Evolutionary conservation across 2,888 invertebrate genomes (phyloP), one percentile per base, ranked within the genome.

Genomic region (Cyrtodaria siliqua): DNA sequence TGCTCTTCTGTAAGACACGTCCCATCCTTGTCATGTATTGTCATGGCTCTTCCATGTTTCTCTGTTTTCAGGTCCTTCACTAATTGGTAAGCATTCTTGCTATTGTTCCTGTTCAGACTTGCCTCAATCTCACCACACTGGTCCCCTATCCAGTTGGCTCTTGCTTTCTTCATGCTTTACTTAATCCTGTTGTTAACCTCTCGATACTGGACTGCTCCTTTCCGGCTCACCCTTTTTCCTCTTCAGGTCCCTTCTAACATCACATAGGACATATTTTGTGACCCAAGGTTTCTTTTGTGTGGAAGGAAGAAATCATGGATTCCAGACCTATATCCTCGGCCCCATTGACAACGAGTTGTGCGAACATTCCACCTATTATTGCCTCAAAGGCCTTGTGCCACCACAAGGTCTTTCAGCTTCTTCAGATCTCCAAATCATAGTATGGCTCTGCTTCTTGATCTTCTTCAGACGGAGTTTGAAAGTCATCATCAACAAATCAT

Each of bases 1-100:
- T 59, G 44, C 44, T 47, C n/a, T n/a, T 72, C 67, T 40, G 67
- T 63, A 1, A 62, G 61, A 24, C 61, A 56, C 14, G 57, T 75
- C 16, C 55, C 75, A 14, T 9, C 14, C 38, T 63, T 64, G 60
- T 64, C 49, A 9, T 44, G 55, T 14, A 61, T 56, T 14, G 50
- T 49, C 24, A n/a, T 57, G 14, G 50, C 4, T 26, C 12, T 8
- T 16, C 23, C 50, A 23, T 68, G 68, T 23, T 33, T 52, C 2
- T 49, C n/a, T 2, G 3, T 64, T 4, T 59, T 72, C 1, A 59
- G 52, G 47, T 72, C 59, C 16, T 64, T 53, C 20, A 60, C 61
- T 2, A 67, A 3, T 26, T 57, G 55, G 38, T 67, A 73, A 23
- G 47, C 49, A 20, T 53, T 73, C 29, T 55, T 73, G 40, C 24